Evolutionary conservation across 2,888 invertebrate genomes (phyloP).

Genomic region (Onthophagus sagittarius): DNA sequence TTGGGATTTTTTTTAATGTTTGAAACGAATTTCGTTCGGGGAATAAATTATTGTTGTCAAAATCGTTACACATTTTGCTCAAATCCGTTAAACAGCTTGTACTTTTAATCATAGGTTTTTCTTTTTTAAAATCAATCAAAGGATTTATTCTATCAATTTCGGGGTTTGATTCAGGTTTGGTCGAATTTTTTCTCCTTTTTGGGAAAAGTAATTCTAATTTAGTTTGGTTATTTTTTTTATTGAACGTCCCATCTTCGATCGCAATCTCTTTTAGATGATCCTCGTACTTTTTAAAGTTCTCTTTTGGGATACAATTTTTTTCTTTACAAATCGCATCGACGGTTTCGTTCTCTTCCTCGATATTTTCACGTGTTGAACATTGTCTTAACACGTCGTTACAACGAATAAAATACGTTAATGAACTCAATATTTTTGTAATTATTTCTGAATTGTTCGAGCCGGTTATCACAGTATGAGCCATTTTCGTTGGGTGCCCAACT

Average conservation of each 20-base stretch:
- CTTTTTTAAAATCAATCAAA: not conserved
- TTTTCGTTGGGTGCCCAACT: constrained; percentile 71
- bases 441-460: constrained; percentile 62
- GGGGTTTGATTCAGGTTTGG: not conserved
- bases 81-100: constrained; percentile 20
- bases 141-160: not conserved
- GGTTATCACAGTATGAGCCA: constrained; percentile 76
- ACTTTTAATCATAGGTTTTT: constrained; percentile 14
- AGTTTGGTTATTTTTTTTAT: not conserved
- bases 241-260: constrained; percentile 8
- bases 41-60: not conserved
- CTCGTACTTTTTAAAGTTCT: constrained; percentile 41
- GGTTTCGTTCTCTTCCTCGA: constrained; percentile 41
- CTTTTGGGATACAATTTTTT: constrained; percentile 40
- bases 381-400: constrained; percentile 65
- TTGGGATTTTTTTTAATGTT: not conserved
- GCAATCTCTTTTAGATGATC: constrained; percentile 40
- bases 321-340: constrained; percentile 39
- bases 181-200: not conserved
- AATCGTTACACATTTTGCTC: constrained; percentile 13
- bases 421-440: constrained; percentile 69
- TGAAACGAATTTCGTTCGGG: not conserved
- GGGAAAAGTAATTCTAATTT: not conserved
- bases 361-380: constrained; percentile 27
- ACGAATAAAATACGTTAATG: constrained; percentile 82